Evolutionary conservation across 1,140 invertebrate genomes (phyloP).

Genomic region (Acromyrmex charruanus): DNA sequence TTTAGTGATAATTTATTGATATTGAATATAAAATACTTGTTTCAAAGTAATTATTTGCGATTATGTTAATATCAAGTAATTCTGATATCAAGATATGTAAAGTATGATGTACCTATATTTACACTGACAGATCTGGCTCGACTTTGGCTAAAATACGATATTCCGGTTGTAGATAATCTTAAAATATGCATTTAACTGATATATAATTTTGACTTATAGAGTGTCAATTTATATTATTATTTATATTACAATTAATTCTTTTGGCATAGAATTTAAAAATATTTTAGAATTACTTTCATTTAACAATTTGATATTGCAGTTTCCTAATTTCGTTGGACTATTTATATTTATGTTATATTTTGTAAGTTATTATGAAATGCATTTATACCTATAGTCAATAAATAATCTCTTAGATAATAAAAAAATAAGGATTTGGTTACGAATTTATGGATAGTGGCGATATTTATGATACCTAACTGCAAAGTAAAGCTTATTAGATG

Average conservation of each 20-base stretch:
- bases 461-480: background rate
- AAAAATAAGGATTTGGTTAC: background rate
- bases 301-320: background rate
- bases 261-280: background rate
- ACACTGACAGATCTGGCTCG: background rate
- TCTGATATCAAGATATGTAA: background rate
- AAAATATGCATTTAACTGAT: background rate
- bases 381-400: background rate
- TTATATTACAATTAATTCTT: background rate
- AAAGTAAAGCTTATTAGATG: background rate
- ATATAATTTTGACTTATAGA: background rate
- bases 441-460: slow-evolving; percentile 20
- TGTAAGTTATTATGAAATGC: background rate
- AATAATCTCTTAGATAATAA: background rate
- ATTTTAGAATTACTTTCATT: background rate
- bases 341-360: too few species aligned
- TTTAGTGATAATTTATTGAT: background rate
- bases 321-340: background rate
- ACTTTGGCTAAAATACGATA: background rate
- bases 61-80: background rate
- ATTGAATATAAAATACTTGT: background rate
- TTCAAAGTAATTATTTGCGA: background rate
- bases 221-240: background rate
- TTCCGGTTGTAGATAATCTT: background rate
- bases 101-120: background rate